phyloP scores from a whole-genome alignment of 2,113 vertebrate species.

The Tyto alba region DNA sequence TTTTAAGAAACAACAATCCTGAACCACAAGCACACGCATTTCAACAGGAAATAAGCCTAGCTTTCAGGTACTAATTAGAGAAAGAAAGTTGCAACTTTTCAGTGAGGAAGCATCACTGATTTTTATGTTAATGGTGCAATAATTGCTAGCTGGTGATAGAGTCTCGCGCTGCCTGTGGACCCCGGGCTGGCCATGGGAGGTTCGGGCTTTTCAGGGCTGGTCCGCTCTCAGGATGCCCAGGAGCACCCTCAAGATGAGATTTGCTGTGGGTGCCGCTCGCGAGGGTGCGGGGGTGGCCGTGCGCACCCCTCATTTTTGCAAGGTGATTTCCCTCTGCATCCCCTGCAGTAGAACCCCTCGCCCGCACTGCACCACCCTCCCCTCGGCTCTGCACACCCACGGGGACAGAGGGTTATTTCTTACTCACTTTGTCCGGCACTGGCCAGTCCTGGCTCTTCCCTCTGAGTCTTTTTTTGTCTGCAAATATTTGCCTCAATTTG shows the following conservation, averaged over 20 bases:
- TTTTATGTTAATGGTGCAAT: not conserved
- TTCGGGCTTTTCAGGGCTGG: not conserved
- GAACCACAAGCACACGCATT: not conserved
- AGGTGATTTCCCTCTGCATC: no score
- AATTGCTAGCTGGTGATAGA: not conserved
- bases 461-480: not conserved
- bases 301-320: not conserved
- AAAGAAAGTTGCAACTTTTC: not conserved
- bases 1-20: not conserved
- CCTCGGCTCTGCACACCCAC: not conserved
- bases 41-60: not conserved
- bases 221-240: not conserved
- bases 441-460: not conserved
- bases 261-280: not conserved
- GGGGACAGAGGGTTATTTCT: not conserved
- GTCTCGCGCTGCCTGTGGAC: no score
- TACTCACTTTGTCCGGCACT: not conserved
- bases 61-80: not conserved
- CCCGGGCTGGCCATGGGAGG: fast-evolving
- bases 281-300: fast-evolving
- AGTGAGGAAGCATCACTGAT: not conserved
- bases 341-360: not conserved
- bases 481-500: not conserved
- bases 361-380: no score
- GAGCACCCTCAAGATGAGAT: not conserved